Base-by-base conservation (phyloP, 2,888 invertebrate genomes). In the Agonopterix alstromeriana region DNA sequence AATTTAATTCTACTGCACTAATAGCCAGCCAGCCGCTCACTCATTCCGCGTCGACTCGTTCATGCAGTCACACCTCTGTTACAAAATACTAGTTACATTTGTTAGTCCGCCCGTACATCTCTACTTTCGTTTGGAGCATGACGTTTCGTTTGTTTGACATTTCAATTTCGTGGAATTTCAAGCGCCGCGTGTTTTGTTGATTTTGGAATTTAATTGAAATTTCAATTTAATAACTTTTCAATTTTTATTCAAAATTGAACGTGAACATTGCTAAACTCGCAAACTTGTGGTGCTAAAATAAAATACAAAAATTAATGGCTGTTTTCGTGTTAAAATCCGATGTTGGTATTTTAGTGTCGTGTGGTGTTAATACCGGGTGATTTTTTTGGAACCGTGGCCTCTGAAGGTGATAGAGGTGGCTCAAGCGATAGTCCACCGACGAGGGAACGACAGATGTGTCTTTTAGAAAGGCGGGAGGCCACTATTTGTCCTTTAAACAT, bases 361-460 rank as follows among this genome's bases (percentile, higher is more conserved):
- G 61, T 55, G 43, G 45, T 55, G 54, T 56, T 44, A 48, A 50
- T 46, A 45, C 45, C 51, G 55, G 47, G 55, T 58, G 48, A 56
- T 59, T 52, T 54, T 54, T 59, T 52, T 48, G 45, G 64, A 71
- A 75, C 53, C 74, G 81, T 80, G 78, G 80, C 76, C 72, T 73
- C 72, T 56, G 59, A 59, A 53, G 59, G 54, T 53, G 59, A 64
- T 59, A 61, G 68, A 51, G 68, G 70, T 71, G 75, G 73, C 63
- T 69, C 62, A 53, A 56, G 53, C 59, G 61, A 53, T 53, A 61
- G 58, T 57, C 65, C 70, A 64, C 63, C 63, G 52, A 62, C 61
- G 48, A 65, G 65, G 66, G 67, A 67, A 59, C 71, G 52, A 53
- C 68, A 73, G 70, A 82, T 82, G 80, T 82, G 82, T 63, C 61